Evolutionary conservation across 2,888 invertebrate genomes (phyloP).

Genomic region (Carabus problematicus): DNA sequence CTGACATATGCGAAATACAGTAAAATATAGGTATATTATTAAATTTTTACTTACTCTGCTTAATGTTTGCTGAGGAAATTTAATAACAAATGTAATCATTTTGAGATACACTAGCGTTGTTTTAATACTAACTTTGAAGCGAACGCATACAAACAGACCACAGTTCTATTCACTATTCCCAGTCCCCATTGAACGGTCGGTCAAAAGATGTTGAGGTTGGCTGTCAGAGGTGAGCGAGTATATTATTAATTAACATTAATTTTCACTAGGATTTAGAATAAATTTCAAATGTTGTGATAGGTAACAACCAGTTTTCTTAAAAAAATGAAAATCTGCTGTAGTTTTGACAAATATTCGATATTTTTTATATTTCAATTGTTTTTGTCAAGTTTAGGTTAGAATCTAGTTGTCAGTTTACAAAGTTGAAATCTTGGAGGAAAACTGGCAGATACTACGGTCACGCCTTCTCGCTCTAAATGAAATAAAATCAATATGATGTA

Average conservation of each 20-base stretch:
- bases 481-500: neutral
- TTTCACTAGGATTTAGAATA: conserved; percentile 31
- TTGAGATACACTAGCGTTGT: conserved; percentile 18
- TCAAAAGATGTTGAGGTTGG: conserved; percentile 48
- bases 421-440: conserved; percentile 4
- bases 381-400: conserved; percentile 33
- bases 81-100: conserved; percentile 32
- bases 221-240: conserved; percentile 49
- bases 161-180: conserved; percentile 12
- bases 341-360: conserved; percentile 42
- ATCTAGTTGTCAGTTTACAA: conserved; percentile 17
- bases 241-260: neutral
- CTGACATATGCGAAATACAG: conserved; percentile 20
- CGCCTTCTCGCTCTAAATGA: no score
- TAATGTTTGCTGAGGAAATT: conserved; percentile 19
- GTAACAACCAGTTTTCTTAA: conserved; percentile 18
- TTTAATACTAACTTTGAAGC: conserved; percentile 17
- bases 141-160: conserved; percentile 30
- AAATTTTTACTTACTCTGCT: conserved; percentile 22
- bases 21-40: neutral
- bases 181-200: conserved; percentile 38
- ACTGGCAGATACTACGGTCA: neutral
- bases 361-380: conserved; percentile 42
- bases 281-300: neutral
- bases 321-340: conserved; percentile 45